phyloP scores from a whole-genome alignment of 2,888 invertebrate species.

The Drosophila conformis region DNA sequence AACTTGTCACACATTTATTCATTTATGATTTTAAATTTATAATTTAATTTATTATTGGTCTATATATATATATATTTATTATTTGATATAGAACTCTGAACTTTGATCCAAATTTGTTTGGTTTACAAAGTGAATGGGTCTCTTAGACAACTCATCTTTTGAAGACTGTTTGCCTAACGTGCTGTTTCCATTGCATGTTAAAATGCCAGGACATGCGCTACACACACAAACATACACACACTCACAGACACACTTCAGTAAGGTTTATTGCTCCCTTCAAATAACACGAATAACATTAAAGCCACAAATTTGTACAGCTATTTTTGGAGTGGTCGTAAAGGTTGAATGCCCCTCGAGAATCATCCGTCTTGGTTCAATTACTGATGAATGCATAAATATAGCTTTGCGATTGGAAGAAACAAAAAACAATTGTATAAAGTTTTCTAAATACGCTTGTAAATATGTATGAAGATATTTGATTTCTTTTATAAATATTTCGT shows the following conservation, averaged over 20 bases:
- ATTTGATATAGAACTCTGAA: background rate
- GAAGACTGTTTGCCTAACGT: background rate
- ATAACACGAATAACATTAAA: background rate
- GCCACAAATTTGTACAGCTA: slow-evolving; percentile 17
- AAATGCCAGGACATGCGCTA: slow-evolving; percentile 6
- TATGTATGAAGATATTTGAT: background rate
- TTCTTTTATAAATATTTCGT: background rate
- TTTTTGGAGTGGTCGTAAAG: slow-evolving; percentile 19
- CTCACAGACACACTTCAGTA: background rate
- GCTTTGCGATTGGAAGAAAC: background rate
- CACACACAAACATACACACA: background rate
- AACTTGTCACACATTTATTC: background rate
- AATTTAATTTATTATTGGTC: background rate
- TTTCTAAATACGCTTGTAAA: background rate
- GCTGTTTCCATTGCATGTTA: slow-evolving; percentile 32
- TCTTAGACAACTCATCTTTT: background rate
- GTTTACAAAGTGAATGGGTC: background rate
- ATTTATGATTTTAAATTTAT: background rate
- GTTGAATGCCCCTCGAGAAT: slow-evolving; percentile 30
- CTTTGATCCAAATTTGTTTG: background rate
- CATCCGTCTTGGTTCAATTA: slow-evolving; percentile 4
- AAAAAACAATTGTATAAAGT: background rate
- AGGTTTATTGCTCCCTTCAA: slow-evolving; percentile 36
- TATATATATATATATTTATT: background rate
- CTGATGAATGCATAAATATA: slow-evolving; percentile 5